These are phyloP conservation scores for Cepaea hortensis DNA, from an alignment of 2,888 invertebrate genomes.

Conservation along the genomic window DNA sequence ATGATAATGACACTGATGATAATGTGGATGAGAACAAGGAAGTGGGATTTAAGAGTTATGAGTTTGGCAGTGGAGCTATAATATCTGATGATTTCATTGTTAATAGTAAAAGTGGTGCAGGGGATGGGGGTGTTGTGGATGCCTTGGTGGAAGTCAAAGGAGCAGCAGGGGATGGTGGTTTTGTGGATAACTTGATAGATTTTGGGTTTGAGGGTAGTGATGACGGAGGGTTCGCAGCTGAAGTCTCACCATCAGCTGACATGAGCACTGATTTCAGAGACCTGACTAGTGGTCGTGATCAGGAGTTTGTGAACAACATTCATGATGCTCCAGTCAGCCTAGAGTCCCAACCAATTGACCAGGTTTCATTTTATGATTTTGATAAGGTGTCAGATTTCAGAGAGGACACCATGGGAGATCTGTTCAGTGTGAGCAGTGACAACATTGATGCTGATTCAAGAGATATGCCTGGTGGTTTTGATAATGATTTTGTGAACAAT, in stretches of 20 bases:
- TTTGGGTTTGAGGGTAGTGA: constrained; percentile 1
- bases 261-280: background rate
- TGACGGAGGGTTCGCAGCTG: background rate
- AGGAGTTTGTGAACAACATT: background rate
- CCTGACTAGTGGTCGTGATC: background rate
- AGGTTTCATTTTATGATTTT: background rate
- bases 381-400: background rate
- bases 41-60: background rate
- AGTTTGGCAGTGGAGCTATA: background rate
- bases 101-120: background rate
- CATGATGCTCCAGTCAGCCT: background rate
- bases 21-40: background rate
- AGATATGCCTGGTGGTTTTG: too few relatives aligned
- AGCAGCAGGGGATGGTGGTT: background rate
- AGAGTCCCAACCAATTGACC: too few relatives aligned
- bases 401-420: background rate
- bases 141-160: background rate
- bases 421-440: background rate
- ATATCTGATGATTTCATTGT: background rate
- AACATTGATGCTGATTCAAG: background rate
- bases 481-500: background rate
- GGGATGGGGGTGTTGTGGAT: constrained; percentile 4
- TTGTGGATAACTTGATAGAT: constrained; percentile 13
- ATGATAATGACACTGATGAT: background rate
- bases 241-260: background rate